These are phyloP conservation scores for Automeris io DNA, from an alignment of 2,888 invertebrate genomes.

Conservation along the genomic window DNA sequence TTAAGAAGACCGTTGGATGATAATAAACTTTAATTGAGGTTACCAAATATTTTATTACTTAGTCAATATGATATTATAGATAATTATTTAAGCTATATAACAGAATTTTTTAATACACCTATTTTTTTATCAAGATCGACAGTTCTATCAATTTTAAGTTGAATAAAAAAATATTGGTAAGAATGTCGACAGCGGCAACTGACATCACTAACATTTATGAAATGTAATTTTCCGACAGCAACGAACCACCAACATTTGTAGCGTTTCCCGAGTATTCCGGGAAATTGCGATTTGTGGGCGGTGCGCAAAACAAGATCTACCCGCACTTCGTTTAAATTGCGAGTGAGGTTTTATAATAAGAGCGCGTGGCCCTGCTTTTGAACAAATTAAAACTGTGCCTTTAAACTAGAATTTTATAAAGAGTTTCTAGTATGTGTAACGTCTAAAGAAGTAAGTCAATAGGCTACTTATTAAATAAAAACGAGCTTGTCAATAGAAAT, in stretches of 20 bases:
- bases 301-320: slow-evolving; percentile 64
- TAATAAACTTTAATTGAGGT: too few species aligned
- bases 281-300: slow-evolving; percentile 68
- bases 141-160: too few species aligned
- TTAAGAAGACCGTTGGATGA: too few species aligned
- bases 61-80: too few species aligned
- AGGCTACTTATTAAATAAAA: slow-evolving; percentile 1
- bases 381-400: slow-evolving; percentile 15
- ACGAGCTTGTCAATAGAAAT: slow-evolving; percentile 9
- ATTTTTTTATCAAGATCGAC: too few species aligned
- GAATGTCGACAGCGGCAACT: slow-evolving; percentile 7
- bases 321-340: slow-evolving; percentile 66
- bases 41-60: too few species aligned
- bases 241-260: slow-evolving; percentile 71
- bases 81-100: too few species aligned
- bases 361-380: slow-evolving; percentile 22
- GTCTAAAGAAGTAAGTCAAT: background rate
- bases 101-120: too few species aligned
- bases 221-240: slow-evolving; percentile 74
- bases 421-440: background rate
- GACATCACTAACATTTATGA: slow-evolving; percentile 64
- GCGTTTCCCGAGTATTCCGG: slow-evolving; percentile 71
- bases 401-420: slow-evolving; percentile 3
- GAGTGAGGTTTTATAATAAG: slow-evolving; percentile 58
- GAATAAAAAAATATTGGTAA: slow-evolving; percentile 9